phyloP scores from a whole-genome alignment of 2,888 invertebrate genomes.

The Phyllotreta striolata region DNA sequence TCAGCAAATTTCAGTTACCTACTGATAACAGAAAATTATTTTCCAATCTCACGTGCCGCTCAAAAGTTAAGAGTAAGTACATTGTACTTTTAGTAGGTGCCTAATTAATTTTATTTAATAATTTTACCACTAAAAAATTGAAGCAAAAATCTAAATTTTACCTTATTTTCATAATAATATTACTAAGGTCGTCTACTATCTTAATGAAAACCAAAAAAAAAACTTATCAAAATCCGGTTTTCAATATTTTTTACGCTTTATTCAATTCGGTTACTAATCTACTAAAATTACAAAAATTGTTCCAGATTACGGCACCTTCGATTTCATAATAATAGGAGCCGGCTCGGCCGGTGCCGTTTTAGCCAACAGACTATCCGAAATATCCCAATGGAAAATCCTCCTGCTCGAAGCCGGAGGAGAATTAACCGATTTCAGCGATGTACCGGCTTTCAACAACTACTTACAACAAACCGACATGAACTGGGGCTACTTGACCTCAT shows the following conservation, averaged over 20 bases:
- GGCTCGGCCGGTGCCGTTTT: constrained; percentile 16
- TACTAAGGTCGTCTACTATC: too few relatives aligned
- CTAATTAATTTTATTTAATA: too few relatives aligned
- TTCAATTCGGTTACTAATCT: too few relatives aligned
- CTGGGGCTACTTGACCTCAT: constrained; percentile 35
- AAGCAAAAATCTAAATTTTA: too few relatives aligned
- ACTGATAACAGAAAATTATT: constrained; percentile 6
- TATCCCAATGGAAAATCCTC: constrained; percentile 16
- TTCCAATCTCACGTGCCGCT: not conserved
- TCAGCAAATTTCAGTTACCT: not conserved
- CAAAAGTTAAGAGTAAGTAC: constrained; percentile 3
- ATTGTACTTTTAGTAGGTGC: too few relatives aligned
- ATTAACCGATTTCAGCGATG: constrained; percentile 33
- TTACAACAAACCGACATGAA: constrained; percentile 23
- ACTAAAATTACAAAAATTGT: constrained; percentile 1
- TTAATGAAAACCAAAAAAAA: too few relatives aligned
- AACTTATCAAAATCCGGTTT: too few relatives aligned
- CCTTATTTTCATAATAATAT: too few relatives aligned
- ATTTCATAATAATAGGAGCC: constrained; percentile 19
- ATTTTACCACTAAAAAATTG: too few relatives aligned
- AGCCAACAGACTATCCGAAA: constrained; percentile 20
- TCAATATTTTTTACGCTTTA: too few relatives aligned
- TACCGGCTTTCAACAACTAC: constrained; percentile 30
- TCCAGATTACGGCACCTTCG: constrained; percentile 21
- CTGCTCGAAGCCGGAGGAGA: constrained; percentile 33